Evolutionary conservation across 2,888 invertebrate genomes (phyloP).

Genomic region (Trileptium ribeirensis): DNA sequence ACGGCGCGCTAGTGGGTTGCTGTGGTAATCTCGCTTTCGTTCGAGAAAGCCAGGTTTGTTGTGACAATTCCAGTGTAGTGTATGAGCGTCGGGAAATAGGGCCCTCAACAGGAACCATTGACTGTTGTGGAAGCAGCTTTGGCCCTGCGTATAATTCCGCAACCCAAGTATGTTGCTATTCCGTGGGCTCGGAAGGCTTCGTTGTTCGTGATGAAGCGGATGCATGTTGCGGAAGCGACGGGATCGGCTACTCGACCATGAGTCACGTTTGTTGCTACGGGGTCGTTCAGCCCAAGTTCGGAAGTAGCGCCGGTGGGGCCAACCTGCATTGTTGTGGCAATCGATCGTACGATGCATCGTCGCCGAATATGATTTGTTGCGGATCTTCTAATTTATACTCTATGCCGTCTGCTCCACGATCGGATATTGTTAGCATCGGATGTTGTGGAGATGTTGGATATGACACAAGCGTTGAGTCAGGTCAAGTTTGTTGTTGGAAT

Average conservation of each 20-base stretch:
- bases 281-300: background rate
- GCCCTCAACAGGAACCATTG: background rate
- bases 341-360: background rate
- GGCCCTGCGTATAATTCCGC: background rate
- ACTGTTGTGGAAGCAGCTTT: background rate
- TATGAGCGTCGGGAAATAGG: too few relatives aligned
- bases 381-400: background rate
- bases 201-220: background rate
- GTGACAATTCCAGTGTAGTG: background rate
- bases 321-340: background rate
- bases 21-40: background rate
- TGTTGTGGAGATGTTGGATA: background rate
- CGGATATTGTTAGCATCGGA: background rate
- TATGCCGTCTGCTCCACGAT: too few relatives aligned
- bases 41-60: background rate
- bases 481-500: background rate
- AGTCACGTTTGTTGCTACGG: background rate
- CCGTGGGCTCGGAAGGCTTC: too few relatives aligned
- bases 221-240: background rate
- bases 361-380: background rate
- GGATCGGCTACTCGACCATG: background rate
- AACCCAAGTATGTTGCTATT: background rate
- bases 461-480: background rate
- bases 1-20: too few relatives aligned
- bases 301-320: background rate